These are phyloP conservation scores for Zaprionus inermis DNA, from an alignment of 1,140 invertebrate genomes.

Conservation along the genomic window DNA sequence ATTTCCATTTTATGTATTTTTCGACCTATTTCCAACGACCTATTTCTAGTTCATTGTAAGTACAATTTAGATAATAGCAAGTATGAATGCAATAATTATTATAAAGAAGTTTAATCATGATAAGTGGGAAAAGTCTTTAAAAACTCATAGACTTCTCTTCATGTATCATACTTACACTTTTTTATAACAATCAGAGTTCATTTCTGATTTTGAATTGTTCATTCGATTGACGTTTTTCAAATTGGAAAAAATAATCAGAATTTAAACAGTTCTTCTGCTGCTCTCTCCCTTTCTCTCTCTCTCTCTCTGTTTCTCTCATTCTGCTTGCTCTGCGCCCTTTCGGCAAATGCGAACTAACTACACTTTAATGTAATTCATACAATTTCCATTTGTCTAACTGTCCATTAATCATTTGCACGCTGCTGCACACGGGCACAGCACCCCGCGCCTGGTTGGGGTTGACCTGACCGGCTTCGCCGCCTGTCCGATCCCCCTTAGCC, in stretches of 20 bases:
- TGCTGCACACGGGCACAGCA: conserved; percentile 63
- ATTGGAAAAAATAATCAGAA: conserved; percentile 33
- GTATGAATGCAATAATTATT: no score
- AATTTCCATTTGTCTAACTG: conserved; percentile 80
- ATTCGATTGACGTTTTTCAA: conserved; percentile 47
- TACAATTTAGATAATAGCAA: no score
- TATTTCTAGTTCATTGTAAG: no score
- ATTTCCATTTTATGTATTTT: no score
- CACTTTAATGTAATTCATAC: conserved; percentile 82
- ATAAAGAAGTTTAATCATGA: no score
- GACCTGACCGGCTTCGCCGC: conserved; percentile 33
- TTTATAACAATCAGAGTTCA: not conserved
- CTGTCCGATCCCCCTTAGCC: not conserved
- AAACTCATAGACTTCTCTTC: not conserved
- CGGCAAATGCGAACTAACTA: conserved; percentile 69
- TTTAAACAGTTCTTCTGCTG: conserved; percentile 50
- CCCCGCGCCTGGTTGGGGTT: conserved; percentile 1
- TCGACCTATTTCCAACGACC: no score
- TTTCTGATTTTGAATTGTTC: not conserved
- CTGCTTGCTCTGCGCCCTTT: not conserved
- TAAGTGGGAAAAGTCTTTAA: no score
- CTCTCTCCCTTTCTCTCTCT: conserved; percentile 14
- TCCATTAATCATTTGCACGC: conserved; percentile 80
- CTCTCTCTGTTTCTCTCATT: conserved; percentile 8
- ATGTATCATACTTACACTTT: not conserved